A percentile compares a stretch with the other conserved stretches of the same genome.
phyloP scores from a whole-genome alignment of 1,140 invertebrate genomes.

The Drosophila parabipectinata region DNA sequence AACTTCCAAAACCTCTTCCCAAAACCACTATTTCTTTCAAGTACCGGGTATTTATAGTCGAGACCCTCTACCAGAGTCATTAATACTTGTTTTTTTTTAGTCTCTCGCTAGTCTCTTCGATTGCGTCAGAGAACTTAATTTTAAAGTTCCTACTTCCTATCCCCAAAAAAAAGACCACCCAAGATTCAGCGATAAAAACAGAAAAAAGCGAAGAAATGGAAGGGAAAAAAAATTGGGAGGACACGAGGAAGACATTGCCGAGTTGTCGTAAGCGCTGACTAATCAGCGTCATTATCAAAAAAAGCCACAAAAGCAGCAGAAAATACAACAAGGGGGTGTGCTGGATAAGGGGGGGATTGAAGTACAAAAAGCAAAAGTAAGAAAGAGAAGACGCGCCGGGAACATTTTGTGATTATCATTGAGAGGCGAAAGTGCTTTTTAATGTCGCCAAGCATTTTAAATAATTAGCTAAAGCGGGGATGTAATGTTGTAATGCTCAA shows the following conservation, averaged over 20 bases:
- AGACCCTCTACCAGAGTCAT: neutral
- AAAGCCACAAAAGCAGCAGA: conserved; percentile 63
- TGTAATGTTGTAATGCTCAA: conserved; percentile 24
- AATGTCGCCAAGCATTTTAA: conserved; percentile 78
- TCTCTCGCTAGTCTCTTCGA: conserved; percentile 7
- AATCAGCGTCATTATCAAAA: conserved; percentile 78
- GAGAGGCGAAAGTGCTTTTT: conserved; percentile 73
- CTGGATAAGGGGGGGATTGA: neutral
- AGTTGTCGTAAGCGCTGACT: conserved; percentile 76
- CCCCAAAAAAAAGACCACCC: neutral
- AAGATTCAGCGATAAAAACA: conserved; percentile 17
- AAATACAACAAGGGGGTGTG: conserved; percentile 11
- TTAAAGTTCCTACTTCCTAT: conserved; percentile 35
- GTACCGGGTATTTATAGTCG: neutral
- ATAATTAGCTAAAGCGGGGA: conserved; percentile 71
- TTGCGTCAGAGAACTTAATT: conserved; percentile 46
- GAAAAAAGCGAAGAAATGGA: neutral
- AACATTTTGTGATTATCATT: conserved; percentile 70
- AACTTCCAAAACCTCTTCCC: too few species aligned
- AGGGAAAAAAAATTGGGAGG: neutral
- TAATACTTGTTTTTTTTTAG: neutral
- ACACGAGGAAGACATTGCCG: conserved; percentile 39
- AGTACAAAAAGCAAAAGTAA: neutral
- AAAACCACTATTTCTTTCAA: neutral
- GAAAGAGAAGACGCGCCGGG: conserved; percentile 5